Evolutionary conservation across 1,140 invertebrate species (phyloP), one percentile per base, ranked within the genome.

Genomic region (Heterodera carotae): DNA sequence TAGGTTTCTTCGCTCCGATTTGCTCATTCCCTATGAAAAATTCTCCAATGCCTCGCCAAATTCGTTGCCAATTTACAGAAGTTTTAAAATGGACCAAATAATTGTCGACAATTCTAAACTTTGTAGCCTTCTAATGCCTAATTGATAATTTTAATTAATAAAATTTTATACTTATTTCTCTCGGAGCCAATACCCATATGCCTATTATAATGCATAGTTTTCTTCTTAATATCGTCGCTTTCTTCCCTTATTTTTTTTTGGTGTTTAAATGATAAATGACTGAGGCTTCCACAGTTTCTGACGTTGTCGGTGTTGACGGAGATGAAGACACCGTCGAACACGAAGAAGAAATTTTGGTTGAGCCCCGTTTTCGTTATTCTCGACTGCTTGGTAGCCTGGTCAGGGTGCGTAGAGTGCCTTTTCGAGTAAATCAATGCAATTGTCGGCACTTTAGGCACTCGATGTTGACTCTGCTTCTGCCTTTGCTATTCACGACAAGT

Each of bases 401-500:
- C 18, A 78, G 72, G 74, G 80, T 70, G 33, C 69, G 34, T 43
- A 62, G 22, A 7, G 62, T 43, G 27, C 7, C 10, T 59, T n/a
- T 25, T 59, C 15, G 15, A 22, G 48, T n/a, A n/a, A n/a, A n/a
- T n/a, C n/a, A n/a, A n/a, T 25, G 15, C 31, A 67, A 33, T 67
- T 67, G 15, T 18, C n/a, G n/a, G 5, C 59, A 25, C 22, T 72
- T 71, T 81, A 71, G 82, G 7, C 39, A 59, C 76, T 90, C 15
- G 84, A 78, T 62, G 88, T 88, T 66, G 89, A 90, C 80, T 84
- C 86, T 67, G 87, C 88, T 43, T 90, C 89, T 68, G 89, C 89
- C 75, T 84, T 90, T 53, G 88, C 89, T 76, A 88, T 90, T n/a
- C 88, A 90, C 77, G 82, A 89, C 39, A 90, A 90, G 84, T 89